These are phyloP conservation scores for Polydrusus cervinus DNA, from an alignment of 2,888 invertebrate genomes.

Conservation along the genomic window DNA sequence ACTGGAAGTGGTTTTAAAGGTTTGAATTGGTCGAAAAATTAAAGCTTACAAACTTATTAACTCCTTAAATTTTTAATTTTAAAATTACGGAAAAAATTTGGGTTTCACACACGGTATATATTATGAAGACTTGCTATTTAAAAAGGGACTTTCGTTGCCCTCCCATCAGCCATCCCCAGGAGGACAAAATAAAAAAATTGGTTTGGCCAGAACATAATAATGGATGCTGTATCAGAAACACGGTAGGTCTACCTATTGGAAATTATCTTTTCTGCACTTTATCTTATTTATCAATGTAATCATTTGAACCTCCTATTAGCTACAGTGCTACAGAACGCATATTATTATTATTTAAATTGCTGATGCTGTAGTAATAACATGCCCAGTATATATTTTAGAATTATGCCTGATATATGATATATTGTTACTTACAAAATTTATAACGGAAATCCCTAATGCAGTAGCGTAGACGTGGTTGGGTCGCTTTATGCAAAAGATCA, in stretches of 20 bases:
- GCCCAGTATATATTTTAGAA: slow-evolving; percentile 29
- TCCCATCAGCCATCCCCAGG: no score
- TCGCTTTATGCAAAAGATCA: background rate
- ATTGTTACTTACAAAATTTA: slow-evolving; percentile 28
- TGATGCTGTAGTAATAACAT: slow-evolving; percentile 29
- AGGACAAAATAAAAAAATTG: no score
- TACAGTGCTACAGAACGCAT: slow-evolving; percentile 18
- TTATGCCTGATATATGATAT: slow-evolving; percentile 29
- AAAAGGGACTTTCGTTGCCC: no score
- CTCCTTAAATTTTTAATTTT: no score
- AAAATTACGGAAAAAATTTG: no score
- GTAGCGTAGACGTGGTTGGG: background rate
- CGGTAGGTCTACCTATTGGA: background rate
- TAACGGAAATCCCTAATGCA: slow-evolving; percentile 23
- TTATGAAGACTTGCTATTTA: no score
- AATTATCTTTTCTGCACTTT: slow-evolving; percentile 16
- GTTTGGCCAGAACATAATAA: no score
- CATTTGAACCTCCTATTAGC: slow-evolving; percentile 32
- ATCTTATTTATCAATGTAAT: slow-evolving; percentile 42
- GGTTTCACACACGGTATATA: no score
- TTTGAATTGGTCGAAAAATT: no score
- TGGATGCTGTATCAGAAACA: slow-evolving; percentile 4
- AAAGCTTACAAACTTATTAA: no score
- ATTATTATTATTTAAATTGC: slow-evolving; percentile 29
- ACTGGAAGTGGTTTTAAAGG: no score